Evolutionary conservation across 1,140 invertebrate genomes (phyloP), one percentile per base, ranked within the genome.

Genomic region (Nixonia krombeini): DNA sequence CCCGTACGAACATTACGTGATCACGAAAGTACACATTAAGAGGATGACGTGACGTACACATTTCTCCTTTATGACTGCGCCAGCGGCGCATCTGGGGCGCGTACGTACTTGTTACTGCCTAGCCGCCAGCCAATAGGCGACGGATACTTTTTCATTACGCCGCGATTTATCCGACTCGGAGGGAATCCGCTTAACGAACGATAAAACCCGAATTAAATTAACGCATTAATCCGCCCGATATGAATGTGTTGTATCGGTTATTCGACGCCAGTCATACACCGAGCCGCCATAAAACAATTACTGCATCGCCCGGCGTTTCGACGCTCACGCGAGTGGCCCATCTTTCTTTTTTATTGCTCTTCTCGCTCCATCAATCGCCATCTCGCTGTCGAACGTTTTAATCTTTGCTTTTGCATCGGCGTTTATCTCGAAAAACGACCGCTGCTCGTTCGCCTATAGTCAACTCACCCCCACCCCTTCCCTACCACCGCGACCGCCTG

Each of bases 131-230:
- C 53, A 41, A 71, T 65, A 56, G 59, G 67, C 70, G 44, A 75
- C 47, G 65, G 55, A 77, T 70, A 70, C 59, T 73, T 72, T 78
- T 78, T 72, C 73, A 76, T 74, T 68, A 69, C 40, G 21, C 21
- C 21, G 21, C 6, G 6, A 21, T 21, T 21, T 21, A 2, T 3
- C 6, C 21, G 21, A 21, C 21, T 3, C 6, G 21, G 6, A 21
- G 21, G n/a, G n/a, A n/a, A n/a, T n/a, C n/a, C n/a, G n/a, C n/a
- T n/a, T n/a, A n/a, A n/a, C n/a, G n/a, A n/a, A n/a, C n/a, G n/a
- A n/a, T n/a, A n/a, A n/a, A n/a, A n/a, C n/a, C n/a, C n/a, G n/a
- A n/a, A n/a, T 21, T 21, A 21, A 21, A 21, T 21, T 21, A 21
- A 21, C 21, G 21, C 21, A 21, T n/a, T n/a, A n/a, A n/a, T n/a